Evolutionary conservation across 1,140 invertebrate species (phyloP).

Genomic region (Pogonus chalceus): DNA sequence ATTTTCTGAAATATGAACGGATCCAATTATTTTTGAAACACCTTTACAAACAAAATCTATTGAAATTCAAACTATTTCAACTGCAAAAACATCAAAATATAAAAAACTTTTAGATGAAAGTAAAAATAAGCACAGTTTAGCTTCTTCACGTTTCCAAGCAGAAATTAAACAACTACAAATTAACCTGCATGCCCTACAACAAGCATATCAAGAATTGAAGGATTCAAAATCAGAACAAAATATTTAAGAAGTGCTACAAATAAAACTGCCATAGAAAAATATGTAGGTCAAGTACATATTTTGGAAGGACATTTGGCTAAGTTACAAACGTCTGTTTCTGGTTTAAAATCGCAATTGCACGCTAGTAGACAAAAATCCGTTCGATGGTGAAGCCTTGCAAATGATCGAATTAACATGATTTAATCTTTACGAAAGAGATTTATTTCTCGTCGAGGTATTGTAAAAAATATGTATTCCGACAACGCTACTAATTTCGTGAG

Average conservation of each 20-base stretch:
- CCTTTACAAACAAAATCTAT: no score
- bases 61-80: no score
- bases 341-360: conserved; percentile 47
- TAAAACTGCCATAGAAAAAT: conserved; percentile 33
- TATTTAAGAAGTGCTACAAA: conserved; percentile 26
- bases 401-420: conserved; percentile 43
- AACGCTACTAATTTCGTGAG: no score
- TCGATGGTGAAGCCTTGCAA: conserved; percentile 43
- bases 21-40: no score
- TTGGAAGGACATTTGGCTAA: conserved; percentile 45
- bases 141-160: conserved; percentile 45
- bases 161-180: no score
- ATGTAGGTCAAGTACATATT: conserved; percentile 40
- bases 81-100: conserved; percentile 52
- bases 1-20: no score
- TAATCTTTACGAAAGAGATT: conserved; percentile 40
- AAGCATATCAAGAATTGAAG: conserved; percentile 18
- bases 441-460: no score
- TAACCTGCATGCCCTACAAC: conserved; percentile 23
- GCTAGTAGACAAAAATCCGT: conserved; percentile 43
- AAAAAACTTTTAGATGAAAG: conserved; percentile 53
- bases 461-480: no score
- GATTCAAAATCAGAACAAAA: neutral
- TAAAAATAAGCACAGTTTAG: conserved; percentile 50
- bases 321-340: conserved; percentile 42